A percentile compares a stretch with the other conserved stretches of the same genome.
Evolutionary conservation across 2,888 invertebrate genomes (phyloP).

Genomic region (Platycheirus albimanus): DNA sequence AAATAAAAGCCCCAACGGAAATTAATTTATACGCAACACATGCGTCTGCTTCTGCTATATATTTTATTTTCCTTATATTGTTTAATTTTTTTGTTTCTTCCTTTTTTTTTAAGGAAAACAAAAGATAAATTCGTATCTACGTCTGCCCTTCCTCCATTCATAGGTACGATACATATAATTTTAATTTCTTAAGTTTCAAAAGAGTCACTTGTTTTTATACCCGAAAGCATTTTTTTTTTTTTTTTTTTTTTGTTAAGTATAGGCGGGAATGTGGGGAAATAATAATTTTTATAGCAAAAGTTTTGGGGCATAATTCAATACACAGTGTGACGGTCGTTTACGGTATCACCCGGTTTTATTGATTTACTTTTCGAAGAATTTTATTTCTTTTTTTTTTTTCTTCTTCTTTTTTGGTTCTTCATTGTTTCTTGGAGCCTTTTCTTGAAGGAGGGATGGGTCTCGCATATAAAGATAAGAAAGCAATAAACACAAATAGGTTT

Average conservation of each 20-base stretch:
- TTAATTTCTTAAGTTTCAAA: constrained; percentile 25
- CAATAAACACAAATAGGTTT: constrained; percentile 9
- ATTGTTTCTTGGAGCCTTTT: too few species aligned
- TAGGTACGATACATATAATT: not conserved
- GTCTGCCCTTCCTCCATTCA: not conserved
- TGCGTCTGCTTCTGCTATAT: constrained; percentile 16
- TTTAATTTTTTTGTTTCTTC: too few species aligned
- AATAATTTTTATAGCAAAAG: constrained; percentile 31
- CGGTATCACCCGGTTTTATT: constrained; percentile 30
- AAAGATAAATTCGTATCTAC: not conserved
- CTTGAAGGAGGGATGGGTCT: not conserved
- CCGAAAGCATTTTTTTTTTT: too few species aligned
- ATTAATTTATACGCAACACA: constrained; percentile 55
- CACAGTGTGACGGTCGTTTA: constrained; percentile 19
- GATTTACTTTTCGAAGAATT: constrained; percentile 31
- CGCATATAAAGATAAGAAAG: constrained; percentile 27
- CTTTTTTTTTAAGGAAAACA: too few species aligned
- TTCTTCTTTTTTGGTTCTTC: too few species aligned
- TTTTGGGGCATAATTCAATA: constrained; percentile 31
- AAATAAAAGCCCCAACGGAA: constrained; percentile 15
- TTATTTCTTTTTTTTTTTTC: not conserved
- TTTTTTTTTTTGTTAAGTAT: too few species aligned
- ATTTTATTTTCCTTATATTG: not conserved
- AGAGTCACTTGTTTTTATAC: too few species aligned
- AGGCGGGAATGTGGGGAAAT: not conserved